Percentiles rank a stretch among this genome's conserved stretches.
Conservation (phyloP, 2,888 invertebrate species). For the Quadroppia sp. region DNA sequence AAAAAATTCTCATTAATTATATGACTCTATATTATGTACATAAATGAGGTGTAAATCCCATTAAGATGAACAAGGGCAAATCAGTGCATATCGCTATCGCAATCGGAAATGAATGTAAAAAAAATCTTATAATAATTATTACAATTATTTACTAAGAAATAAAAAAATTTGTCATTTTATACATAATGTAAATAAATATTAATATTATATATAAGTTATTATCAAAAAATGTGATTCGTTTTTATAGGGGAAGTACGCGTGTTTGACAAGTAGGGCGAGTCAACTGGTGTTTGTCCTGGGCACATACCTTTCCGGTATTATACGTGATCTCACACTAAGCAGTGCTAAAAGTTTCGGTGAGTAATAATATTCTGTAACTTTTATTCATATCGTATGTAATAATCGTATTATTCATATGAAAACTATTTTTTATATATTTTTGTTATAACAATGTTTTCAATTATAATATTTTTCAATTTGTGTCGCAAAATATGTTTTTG, state of each 20-base stretch:
- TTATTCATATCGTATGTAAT: neutral
- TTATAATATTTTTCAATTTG: no score
- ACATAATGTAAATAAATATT: neutral
- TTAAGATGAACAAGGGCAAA: no score
- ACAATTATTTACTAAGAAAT: no score
- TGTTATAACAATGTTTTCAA: no score
- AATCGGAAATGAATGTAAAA: no score
- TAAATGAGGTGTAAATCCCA: no score
- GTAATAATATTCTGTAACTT: neutral
- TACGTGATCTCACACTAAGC: slow-evolving; percentile 38
- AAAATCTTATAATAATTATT: no score
- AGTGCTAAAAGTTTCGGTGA: slow-evolving; percentile 37
- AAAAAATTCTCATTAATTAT: no score
- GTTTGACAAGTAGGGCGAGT: slow-evolving; percentile 37
- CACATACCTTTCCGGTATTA: slow-evolving; percentile 21
- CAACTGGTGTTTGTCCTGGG: slow-evolving; percentile 13
- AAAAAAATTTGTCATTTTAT: neutral
- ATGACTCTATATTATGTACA: no score
- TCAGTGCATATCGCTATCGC: no score
- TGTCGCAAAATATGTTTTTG: no score
- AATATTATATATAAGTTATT: neutral
- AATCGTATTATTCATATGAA: neutral
- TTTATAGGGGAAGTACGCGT: slow-evolving; percentile 11
- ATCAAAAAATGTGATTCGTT: slow-evolving; percentile 2
- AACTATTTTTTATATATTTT: neutral